A percentile compares a stretch with the other conserved stretches of the same genome.
These are phyloP conservation scores for Drosophila guanche DNA, from an alignment of 1,140 invertebrate species.

Conservation along the genomic window DNA sequence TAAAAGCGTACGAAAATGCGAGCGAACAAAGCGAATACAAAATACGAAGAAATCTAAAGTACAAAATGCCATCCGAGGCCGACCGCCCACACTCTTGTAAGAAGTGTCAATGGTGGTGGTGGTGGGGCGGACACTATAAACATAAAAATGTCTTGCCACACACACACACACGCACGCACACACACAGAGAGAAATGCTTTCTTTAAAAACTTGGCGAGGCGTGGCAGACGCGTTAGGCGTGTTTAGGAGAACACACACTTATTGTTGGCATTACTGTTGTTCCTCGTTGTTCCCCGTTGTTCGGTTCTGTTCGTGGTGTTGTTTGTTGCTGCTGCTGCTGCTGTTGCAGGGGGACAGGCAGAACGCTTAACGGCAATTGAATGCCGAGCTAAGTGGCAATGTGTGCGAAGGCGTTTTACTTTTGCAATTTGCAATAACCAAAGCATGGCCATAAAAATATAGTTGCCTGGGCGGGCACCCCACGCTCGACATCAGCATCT, in stretches of 20 bases:
- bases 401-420: conserved; percentile 76
- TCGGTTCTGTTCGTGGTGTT: conserved; percentile 5
- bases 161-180: conserved; percentile 13
- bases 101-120: conserved; percentile 67
- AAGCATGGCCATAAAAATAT: conserved; percentile 77
- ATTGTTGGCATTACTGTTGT: conserved; percentile 26
- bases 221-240: conserved; percentile 58
- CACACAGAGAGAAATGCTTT: conserved; percentile 31
- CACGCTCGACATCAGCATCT: not conserved
- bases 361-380: conserved; percentile 73
- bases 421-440: conserved; percentile 81
- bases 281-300: conserved; percentile 10
- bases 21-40: conserved; percentile 57
- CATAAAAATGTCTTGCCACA: conserved; percentile 67
- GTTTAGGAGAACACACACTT: conserved; percentile 50
- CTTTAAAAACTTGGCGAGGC: conserved; percentile 72
- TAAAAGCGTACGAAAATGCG: conserved; percentile 57
- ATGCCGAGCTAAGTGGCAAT: conserved; percentile 76
- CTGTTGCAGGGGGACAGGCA: not conserved
- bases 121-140: conserved; percentile 58
- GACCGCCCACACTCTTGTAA: conserved; percentile 44
- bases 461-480: conserved; percentile 55
- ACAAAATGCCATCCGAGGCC: conserved; percentile 66
- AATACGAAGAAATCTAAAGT: conserved; percentile 47
- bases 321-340: no score